Base-by-base conservation (phyloP, 2,888 invertebrate species). In the Dolomedes plantarius region DNA sequence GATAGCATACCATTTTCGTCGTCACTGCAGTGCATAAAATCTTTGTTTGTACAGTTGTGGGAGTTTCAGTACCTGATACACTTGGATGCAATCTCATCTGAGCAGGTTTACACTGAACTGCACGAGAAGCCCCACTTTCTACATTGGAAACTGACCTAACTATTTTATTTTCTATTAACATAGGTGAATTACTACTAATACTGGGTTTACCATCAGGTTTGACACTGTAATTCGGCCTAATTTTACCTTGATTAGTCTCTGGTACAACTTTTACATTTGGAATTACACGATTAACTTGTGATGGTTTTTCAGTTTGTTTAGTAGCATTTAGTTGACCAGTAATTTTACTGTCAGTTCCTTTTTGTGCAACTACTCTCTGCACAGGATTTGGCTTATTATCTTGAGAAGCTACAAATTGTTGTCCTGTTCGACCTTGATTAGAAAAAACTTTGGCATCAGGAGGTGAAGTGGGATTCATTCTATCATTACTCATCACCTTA, bases 381-480 rank as follows among this genome's bases (percentile, higher is more conserved):
- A 16, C 31, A 50, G 1, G 11, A 16, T 19, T 32, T 28, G n/a
- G 67, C 23, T 72, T 72, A 41, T 19, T 76, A 23, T 77, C 73
- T 46, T 65, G 46, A 19, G 56, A 32, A 46, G 27, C 3, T n/a
- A 28, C 19, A 65, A 46, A 65, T 23, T 50, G 65, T 28, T 80
- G 72, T 13, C 27, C 46, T 31, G 50, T 39, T 16, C 76, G 36
- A 50, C 3, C 78, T 13, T 28, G 68, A 31, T 39, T 75, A 23
- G 62, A 16, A 29, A 74, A 19, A 3, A 68, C 46, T 67, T 83
- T 83, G 28, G 16, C 19, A 46, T 76, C 82, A 13, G 76, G 71
- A 19, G 82, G 82, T 29, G 76, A 76, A 16, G 16, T 28, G 6
- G 56, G 56, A 36, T 64, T n/a, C 2, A 36, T 9, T 29, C 72